phyloP scores from a whole-genome alignment of 2,797 vertebrate species.

The Danio choprae region DNA sequence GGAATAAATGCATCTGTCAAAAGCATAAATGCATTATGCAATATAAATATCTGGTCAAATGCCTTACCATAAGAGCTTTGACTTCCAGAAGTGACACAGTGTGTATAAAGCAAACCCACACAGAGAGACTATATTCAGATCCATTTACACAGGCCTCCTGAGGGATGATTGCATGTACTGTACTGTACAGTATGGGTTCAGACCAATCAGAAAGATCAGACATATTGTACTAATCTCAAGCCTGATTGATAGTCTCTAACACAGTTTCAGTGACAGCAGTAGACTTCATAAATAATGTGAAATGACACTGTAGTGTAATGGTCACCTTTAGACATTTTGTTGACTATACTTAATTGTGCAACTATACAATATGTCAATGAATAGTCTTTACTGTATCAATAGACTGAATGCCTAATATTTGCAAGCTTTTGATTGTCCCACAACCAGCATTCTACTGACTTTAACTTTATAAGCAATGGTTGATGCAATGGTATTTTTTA shows the following conservation, averaged over 20 bases:
- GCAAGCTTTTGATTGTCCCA: too few relatives aligned
- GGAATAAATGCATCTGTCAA: not conserved
- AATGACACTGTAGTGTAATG: too few relatives aligned
- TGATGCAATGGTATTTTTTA: too few relatives aligned
- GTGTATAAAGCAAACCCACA: not conserved
- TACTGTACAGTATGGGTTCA: not conserved
- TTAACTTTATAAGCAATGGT: too few relatives aligned
- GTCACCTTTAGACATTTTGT: too few relatives aligned
- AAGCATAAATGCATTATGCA: conserved; percentile 14
- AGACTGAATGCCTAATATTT: too few relatives aligned
- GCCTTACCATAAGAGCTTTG: not conserved
- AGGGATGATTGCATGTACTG: not conserved
- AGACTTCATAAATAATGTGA: too few relatives aligned
- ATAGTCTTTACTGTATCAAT: too few relatives aligned
- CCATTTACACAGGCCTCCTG: not conserved
- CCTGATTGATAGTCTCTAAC: not conserved
- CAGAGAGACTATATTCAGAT: conserved; percentile 3
- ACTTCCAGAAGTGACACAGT: conserved; percentile 23
- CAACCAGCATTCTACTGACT: too few relatives aligned
- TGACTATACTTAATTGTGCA: too few relatives aligned
- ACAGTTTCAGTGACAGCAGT: too few relatives aligned
- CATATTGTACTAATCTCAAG: not conserved
- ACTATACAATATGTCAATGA: too few relatives aligned
- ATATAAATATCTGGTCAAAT: conserved; percentile 20
- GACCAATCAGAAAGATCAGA: not conserved